These are phyloP conservation scores for Lasioglossum villosulum DNA, from an alignment of 2,888 invertebrate genomes.

Conservation along the genomic window DNA sequence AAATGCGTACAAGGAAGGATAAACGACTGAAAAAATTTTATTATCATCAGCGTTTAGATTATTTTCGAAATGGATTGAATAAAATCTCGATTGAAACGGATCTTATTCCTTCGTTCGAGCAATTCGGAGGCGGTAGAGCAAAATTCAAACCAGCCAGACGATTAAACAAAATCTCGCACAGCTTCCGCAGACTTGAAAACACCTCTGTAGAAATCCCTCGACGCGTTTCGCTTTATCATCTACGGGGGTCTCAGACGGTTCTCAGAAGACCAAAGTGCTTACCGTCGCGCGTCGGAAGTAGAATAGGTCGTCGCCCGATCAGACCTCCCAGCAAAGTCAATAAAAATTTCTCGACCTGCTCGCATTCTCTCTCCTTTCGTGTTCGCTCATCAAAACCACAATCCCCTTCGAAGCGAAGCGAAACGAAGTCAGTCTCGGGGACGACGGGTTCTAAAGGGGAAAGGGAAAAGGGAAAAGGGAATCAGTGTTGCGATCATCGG, in stretches of 20 bases:
- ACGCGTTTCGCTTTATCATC: background rate
- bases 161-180: background rate
- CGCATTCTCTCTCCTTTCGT: background rate
- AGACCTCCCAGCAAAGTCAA: background rate
- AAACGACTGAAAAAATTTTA: too few species aligned
- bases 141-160: background rate
- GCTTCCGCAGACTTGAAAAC: background rate
- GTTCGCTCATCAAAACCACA: background rate
- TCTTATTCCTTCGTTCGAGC: too few species aligned
- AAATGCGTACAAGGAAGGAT: too few species aligned
- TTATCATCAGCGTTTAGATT: background rate
- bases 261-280: background rate
- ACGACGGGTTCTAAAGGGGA: background rate
- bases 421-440: background rate
- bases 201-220: too few species aligned
- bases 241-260: background rate
- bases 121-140: background rate
- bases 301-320: constrained; percentile 17
- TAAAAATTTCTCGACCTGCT: background rate
- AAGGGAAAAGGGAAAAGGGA: background rate
- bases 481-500: constrained; percentile 10
- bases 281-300: background rate
- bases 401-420: background rate
- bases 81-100: too few species aligned
- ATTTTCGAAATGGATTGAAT: background rate